Evolutionary conservation across 2,888 invertebrate species (phyloP).

Genomic region (Cordylochernes scorpioides): DNA sequence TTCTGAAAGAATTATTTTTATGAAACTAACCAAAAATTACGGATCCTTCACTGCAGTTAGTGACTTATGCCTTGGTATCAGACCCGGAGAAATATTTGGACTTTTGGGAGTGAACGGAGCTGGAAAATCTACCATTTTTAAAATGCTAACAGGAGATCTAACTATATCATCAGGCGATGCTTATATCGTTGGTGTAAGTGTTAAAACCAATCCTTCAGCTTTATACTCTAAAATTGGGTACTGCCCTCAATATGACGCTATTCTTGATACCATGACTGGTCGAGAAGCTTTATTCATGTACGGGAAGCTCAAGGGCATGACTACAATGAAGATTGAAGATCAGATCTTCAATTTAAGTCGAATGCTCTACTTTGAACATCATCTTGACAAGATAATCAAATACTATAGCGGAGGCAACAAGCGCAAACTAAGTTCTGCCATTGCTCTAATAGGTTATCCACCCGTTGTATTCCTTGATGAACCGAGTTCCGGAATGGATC

Average conservation of each 20-base stretch:
- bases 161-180: conserved; percentile 23
- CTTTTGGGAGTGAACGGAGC: conserved; percentile 29
- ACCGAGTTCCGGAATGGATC: conserved; percentile 42
- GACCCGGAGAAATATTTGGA: conserved; percentile 25
- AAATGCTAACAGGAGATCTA: conserved; percentile 29
- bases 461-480: conserved; percentile 41
- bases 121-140: conserved; percentile 30
- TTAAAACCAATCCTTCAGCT: too few relatives aligned
- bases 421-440: conserved; percentile 41
- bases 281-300: conserved; percentile 39
- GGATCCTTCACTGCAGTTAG: conserved; percentile 31
- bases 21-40: conserved; percentile 34
- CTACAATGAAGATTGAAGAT: conserved; percentile 15
- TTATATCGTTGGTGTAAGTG: conserved; percentile 28
- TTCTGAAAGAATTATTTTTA: conserved; percentile 29
- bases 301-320: conserved; percentile 35
- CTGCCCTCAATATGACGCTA: conserved; percentile 47
- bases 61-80: conserved; percentile 38
- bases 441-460: conserved; percentile 39
- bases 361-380: conserved; percentile 16
- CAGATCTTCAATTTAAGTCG: conserved; percentile 11
- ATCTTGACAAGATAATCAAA: conserved; percentile 31
- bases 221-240: too few relatives aligned
- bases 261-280: conserved; percentile 41
- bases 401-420: conserved; percentile 39